phyloP scores from a whole-genome alignment of 2,888 invertebrate genomes.

The Mongoloraphidia duomilia region DNA sequence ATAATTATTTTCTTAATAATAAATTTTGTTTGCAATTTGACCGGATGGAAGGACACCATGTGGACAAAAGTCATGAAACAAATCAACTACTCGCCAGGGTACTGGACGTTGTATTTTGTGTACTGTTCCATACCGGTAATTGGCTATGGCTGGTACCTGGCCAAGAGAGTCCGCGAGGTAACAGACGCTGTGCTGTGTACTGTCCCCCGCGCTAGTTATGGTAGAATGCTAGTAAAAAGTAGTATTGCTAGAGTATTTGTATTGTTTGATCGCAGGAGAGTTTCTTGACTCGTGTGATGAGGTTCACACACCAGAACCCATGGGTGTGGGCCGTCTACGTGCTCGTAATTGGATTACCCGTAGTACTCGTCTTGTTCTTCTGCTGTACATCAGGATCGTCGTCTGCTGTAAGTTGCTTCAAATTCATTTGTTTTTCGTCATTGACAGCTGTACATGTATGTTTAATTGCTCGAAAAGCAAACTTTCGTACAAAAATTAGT shows the following conservation, averaged over 20 bases:
- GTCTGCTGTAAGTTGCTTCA: too few relatives aligned
- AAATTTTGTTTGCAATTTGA: too few relatives aligned
- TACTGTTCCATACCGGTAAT: slow-evolving; percentile 61
- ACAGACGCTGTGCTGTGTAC: slow-evolving; percentile 1
- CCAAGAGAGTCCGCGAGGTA: slow-evolving; percentile 54
- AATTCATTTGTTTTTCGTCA: too few relatives aligned
- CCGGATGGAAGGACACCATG: slow-evolving; percentile 36
- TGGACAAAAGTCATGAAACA: slow-evolving; percentile 62
- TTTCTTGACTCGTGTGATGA: slow-evolving; percentile 56
- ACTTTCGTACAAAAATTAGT: too few relatives aligned
- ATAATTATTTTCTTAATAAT: too few relatives aligned
- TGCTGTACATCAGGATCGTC: slow-evolving; percentile 46
- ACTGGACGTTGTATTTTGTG: slow-evolving; percentile 65
- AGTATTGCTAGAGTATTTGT: slow-evolving; percentile 2
- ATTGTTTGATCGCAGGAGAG: slow-evolving; percentile 50
- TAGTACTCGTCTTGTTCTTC: slow-evolving; percentile 66
- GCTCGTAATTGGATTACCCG: slow-evolving; percentile 59
- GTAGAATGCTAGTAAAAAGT: not conserved
- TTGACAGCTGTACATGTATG: too few relatives aligned
- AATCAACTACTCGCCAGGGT: slow-evolving; percentile 65
- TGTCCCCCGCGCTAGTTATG: slow-evolving; percentile 4
- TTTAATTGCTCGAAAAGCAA: too few relatives aligned
- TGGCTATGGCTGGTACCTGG: slow-evolving; percentile 54
- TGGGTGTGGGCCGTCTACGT: slow-evolving; percentile 84
- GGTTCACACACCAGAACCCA: slow-evolving; percentile 70